Conservation (phyloP, 2,113 vertebrate genomes). For the Pedetes capensis region DNA sequence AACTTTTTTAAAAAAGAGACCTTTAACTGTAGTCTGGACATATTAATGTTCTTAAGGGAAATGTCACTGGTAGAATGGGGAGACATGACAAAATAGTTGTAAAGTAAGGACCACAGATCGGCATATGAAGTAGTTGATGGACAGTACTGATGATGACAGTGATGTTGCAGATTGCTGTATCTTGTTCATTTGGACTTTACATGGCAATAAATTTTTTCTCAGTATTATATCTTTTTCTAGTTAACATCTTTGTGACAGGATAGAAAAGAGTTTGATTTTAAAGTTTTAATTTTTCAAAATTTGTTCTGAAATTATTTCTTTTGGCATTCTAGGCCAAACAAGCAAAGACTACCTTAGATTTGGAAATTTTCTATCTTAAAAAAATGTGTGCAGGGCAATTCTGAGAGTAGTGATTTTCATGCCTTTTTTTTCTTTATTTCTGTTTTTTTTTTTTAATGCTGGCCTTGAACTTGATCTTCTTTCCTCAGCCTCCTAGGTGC, state of each 20-base stretch:
- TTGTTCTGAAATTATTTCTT: not conserved
- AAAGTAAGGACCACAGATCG: not conserved
- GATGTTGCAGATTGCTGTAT: not conserved
- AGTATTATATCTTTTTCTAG: not conserved
- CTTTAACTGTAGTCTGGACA: not conserved
- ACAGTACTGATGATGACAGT: not conserved
- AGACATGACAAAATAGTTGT: not conserved
- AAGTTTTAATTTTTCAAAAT: not conserved
- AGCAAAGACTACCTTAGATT: not conserved
- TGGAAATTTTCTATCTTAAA: not conserved
- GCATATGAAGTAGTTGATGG: not conserved
- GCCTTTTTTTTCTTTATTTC: too few species aligned
- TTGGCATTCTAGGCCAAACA: not conserved
- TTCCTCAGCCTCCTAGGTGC: too few species aligned
- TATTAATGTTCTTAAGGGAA: not conserved
- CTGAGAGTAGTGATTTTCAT: not conserved
- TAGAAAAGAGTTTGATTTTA: not conserved
- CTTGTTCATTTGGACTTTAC: not conserved
- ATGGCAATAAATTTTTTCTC: not conserved
- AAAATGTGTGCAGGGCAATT: not conserved
- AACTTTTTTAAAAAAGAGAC: not conserved
- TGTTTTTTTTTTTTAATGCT: too few species aligned
- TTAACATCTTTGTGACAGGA: not conserved
- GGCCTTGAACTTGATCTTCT: too few species aligned
- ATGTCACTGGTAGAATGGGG: too few species aligned